Conservation (phyloP, 2,113 vertebrate genomes). For the Poecile atricapillus region DNA sequence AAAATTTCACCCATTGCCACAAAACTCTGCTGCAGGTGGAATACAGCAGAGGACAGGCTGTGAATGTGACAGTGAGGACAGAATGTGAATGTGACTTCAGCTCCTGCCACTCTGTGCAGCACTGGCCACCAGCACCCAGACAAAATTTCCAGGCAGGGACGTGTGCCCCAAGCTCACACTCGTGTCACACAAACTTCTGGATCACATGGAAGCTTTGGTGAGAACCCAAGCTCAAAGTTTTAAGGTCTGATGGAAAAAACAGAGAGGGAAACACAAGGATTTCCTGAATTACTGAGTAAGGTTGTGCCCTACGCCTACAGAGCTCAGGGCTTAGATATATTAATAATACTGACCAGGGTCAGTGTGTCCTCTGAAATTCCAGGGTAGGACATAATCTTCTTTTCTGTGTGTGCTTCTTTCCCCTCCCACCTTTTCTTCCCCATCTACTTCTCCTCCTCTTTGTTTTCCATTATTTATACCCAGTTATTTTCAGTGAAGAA, state of each 20-base stretch:
- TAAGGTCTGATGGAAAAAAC: background rate
- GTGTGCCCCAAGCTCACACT: fast-evolving
- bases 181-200: background rate
- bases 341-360: background rate
- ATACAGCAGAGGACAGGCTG: background rate
- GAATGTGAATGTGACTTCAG: background rate
- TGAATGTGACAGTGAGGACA: fast-evolving
- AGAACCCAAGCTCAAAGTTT: background rate
- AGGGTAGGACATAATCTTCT: background rate
- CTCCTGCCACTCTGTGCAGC: background rate
- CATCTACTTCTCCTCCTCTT: background rate
- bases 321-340: background rate
- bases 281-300: background rate
- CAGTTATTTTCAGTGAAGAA: background rate
- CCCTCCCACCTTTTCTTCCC: background rate
- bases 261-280: background rate
- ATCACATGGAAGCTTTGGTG: background rate
- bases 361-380: background rate
- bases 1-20: background rate
- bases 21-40: background rate
- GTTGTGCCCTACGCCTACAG: background rate
- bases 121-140: background rate
- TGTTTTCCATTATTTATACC: background rate
- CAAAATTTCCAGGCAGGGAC: background rate
- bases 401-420: background rate